phyloP scores from a whole-genome alignment of 2,797 vertebrate species.

The Syngnathus rostellatus region DNA sequence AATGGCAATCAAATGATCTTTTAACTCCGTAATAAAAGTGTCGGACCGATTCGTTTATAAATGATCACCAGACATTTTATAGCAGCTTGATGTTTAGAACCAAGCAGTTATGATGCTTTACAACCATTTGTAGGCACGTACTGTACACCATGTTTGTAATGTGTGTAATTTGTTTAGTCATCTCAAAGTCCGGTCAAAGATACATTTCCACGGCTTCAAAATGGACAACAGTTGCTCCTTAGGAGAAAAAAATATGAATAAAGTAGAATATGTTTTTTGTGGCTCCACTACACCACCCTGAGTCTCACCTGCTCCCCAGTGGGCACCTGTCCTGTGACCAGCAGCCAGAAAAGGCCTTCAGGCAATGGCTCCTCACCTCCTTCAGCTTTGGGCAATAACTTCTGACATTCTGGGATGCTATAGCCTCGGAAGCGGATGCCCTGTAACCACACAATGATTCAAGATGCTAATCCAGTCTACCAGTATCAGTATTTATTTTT shows the following conservation, averaged over 20 bases:
- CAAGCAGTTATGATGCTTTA: not conserved
- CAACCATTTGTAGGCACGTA: not conserved
- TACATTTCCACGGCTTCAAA: not conserved
- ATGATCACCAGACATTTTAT: not conserved
- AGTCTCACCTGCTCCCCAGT: slow-evolving; percentile 84
- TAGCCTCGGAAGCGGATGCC: slow-evolving; percentile 92
- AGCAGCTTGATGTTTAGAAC: not conserved
- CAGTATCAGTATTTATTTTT: not conserved
- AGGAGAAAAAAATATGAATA: not conserved
- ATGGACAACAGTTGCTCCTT: not conserved
- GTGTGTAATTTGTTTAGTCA: not conserved
- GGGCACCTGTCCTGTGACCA: slow-evolving; percentile 87
- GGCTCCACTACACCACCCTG: not conserved
- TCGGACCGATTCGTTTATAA: not conserved
- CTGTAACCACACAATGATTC: slow-evolving; percentile 45
- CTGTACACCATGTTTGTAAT: not conserved
- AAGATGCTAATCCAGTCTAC: not conserved
- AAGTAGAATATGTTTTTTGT: not conserved
- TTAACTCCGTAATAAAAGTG: not conserved
- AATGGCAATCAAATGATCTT: not conserved
- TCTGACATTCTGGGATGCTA: slow-evolving; percentile 94
- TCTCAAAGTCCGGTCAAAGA: not conserved
- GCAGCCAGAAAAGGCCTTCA: slow-evolving; percentile 94
- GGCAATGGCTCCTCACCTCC: slow-evolving; percentile 88
- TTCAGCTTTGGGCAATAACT: slow-evolving; percentile 83